A percentile compares a stretch with the other conserved stretches of the same genome.
Evolutionary conservation across 2,113 vertebrate genomes (phyloP).

Genomic region (Macaca fascicularis): DNA sequence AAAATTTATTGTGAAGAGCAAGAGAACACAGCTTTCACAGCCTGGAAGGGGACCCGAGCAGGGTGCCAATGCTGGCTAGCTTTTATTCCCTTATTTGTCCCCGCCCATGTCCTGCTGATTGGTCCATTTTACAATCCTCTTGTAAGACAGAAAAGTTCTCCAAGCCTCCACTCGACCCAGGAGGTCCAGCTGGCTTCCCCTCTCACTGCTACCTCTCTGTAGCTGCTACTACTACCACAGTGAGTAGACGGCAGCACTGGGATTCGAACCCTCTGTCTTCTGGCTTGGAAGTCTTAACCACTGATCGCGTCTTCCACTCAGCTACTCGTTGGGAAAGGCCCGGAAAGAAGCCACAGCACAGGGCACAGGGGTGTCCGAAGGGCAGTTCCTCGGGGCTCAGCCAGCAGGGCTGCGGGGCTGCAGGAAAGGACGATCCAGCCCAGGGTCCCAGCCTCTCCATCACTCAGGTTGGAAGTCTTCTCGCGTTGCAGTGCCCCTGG

Average conservation of each 20-base stretch:
- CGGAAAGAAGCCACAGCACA: neutral
- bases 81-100: no score
- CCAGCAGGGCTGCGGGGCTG: neutral
- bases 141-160: no score
- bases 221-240: neutral
- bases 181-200: no score
- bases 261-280: neutral
- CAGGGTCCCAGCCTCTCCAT: neutral
- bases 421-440: neutral
- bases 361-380: neutral
- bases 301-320: accelerated
- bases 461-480: neutral
- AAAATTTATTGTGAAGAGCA: no score
- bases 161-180: no score
- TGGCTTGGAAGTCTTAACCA: neutral
- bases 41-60: no score
- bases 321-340: neutral
- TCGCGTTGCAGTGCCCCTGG: neutral
- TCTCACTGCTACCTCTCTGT: no score
- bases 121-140: no score
- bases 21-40: no score
- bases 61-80: accelerated
- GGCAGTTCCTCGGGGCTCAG: neutral
- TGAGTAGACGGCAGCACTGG: neutral
- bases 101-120: no score